Percentiles rank a stretch among this genome's conserved stretches.
phyloP scores from a whole-genome alignment of 2,888 invertebrate species.

The Dioctria linearis region DNA sequence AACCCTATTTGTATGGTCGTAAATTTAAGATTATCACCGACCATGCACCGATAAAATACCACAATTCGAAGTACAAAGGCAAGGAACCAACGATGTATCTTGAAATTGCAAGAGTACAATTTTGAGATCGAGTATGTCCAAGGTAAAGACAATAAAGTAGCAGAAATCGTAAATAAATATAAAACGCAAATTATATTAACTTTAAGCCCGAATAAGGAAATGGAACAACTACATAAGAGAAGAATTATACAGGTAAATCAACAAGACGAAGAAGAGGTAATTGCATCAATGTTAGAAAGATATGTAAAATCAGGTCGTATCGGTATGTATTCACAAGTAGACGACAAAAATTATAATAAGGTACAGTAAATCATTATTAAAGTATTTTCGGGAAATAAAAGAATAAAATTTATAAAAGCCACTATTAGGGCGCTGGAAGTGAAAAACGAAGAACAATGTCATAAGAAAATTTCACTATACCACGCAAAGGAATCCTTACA shows the following conservation, averaged over 20 bases:
- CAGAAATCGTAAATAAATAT: slow-evolving; percentile 58
- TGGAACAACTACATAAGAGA: too few species aligned
- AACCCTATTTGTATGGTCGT: slow-evolving; percentile 52
- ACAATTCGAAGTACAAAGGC: slow-evolving; percentile 54
- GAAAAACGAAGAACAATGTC: slow-evolving; percentile 47
- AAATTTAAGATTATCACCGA: slow-evolving; percentile 56
- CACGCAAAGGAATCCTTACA: slow-evolving; percentile 53
- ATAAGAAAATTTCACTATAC: too few species aligned
- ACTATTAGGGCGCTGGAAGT: slow-evolving; percentile 48
- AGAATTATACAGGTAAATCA: slow-evolving; percentile 55
- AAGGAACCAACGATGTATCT: slow-evolving; percentile 46
- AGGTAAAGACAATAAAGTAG: slow-evolving; percentile 44
- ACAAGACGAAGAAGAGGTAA: slow-evolving; percentile 40
- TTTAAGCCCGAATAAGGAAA: too few species aligned
- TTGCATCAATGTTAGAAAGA: slow-evolving; percentile 45
- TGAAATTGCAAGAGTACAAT: slow-evolving; percentile 41
- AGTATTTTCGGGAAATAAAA: slow-evolving; percentile 53
- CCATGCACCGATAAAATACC: slow-evolving; percentile 53
- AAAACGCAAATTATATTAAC: too few species aligned
- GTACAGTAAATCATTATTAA: slow-evolving; percentile 55
- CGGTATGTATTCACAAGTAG: slow-evolving; percentile 56
- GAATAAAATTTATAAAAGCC: slow-evolving; percentile 52
- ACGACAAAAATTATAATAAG: slow-evolving; percentile 55
- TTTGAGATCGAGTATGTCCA: slow-evolving; percentile 42
- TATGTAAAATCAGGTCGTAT: slow-evolving; percentile 46